Base-by-base conservation (phyloP, 2,113 vertebrate genomes). In the Oreotrochilus melanogaster region DNA sequence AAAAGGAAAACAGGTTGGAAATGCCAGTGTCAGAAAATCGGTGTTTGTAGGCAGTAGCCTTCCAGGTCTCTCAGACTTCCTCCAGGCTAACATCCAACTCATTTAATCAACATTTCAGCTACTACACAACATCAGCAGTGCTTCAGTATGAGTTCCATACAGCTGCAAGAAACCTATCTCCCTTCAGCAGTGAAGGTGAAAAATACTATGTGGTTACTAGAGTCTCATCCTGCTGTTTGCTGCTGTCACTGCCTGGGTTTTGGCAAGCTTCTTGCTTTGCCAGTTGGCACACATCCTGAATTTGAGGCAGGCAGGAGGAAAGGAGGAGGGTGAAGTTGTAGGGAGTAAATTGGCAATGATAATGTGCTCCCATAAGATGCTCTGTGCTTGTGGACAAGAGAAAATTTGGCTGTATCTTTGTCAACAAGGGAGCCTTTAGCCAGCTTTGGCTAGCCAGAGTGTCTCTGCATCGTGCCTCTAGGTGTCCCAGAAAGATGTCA, bases 1-100 rank as follows among this genome's bases (percentile, higher is more conserved):
- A 60, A 97, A 97, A 90, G 69, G 93, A 76, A 97, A 97, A 22
- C 87, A 81, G 4, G 58, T 96, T n/a, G 97, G 97, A 90, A 96
- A 82, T 42, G 83, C 96, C 0, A 78, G 95, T 83, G 94, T 95
- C 78, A 96, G 93, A 21, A 97, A 97, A 95, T 86, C 95, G 3
- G 58, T 94, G 24, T 95, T 98, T 72, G 31, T 95, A 39, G 53
- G 56, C 1, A 57, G 92, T 24, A 79, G 43, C 3, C 89, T 98
- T 78, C 88, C 88, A 14, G n/a, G 39, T 17, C 71, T 97, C 33
- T 91, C 97, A 54, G 87, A 86, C 17, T 97, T 56, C 16, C 7
- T 96, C 7, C 81, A 97, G 35, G 91, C 94, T 82, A 96, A 13
- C 7, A 88, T 98, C 48, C 95, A 39, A 39, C 39, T 39, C 39